phyloP scores from a whole-genome alignment of 2,113 vertebrate species.

The Sphyrna mokarran region DNA sequence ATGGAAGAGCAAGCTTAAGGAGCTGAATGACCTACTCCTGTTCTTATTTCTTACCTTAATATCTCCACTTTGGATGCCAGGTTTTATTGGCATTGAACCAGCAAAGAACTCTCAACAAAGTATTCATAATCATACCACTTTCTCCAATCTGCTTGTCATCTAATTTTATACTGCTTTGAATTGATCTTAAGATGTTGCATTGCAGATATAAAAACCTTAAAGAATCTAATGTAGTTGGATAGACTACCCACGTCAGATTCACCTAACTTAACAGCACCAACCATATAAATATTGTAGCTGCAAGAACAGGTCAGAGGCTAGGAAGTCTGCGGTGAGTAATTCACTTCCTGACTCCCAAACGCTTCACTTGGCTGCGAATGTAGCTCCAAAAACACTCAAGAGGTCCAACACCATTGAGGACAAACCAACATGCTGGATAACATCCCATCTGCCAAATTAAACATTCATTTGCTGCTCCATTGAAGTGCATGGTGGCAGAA shows the following conservation, averaged over 20 bases:
- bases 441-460: background rate
- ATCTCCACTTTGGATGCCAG: background rate
- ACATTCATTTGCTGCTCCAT: background rate
- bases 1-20: too few relatives aligned
- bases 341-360: background rate
- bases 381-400: background rate
- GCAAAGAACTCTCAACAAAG: background rate
- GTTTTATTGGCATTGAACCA: background rate
- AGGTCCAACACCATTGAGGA: background rate
- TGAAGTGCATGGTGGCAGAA: background rate
- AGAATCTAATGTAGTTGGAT: background rate
- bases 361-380: background rate
- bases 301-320: background rate
- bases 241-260: background rate
- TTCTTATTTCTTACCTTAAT: too few relatives aligned
- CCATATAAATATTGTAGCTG: background rate
- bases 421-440: background rate
- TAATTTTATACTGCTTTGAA: background rate
- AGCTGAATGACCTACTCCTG: too few relatives aligned
- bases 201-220: background rate
- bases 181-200: background rate
- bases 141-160: background rate
- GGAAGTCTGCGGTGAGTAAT: background rate
- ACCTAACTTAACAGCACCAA: background rate
- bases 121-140: background rate